These are phyloP conservation scores for Drosophila nigromelanica DNA, from an alignment of 1,140 invertebrate genomes.

Conservation along the genomic window DNA sequence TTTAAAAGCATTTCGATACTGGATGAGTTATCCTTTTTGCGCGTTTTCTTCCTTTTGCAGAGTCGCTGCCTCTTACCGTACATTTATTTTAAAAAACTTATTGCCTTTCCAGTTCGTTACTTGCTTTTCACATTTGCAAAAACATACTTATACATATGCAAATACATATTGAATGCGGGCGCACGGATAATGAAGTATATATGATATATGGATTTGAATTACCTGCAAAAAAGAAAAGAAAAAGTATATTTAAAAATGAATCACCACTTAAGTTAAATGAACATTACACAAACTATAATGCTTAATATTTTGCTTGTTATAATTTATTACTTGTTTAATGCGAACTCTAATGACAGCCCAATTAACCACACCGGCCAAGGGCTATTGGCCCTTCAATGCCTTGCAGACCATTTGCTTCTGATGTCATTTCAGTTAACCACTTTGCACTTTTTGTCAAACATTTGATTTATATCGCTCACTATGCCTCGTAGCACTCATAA, in stretches of 20 bases:
- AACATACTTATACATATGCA: not conserved
- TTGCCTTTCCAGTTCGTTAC: constrained; percentile 41
- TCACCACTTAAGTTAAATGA: too few relatives aligned
- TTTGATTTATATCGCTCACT: constrained; percentile 66
- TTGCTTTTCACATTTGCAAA: constrained; percentile 10
- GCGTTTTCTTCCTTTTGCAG: constrained; percentile 59
- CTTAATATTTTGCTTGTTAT: too few relatives aligned
- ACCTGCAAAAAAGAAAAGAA: constrained; percentile 6
- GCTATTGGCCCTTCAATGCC: not conserved
- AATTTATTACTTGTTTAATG: too few relatives aligned
- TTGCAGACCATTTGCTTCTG: constrained; percentile 21
- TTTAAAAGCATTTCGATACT: constrained; percentile 54
- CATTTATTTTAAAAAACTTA: constrained; percentile 66
- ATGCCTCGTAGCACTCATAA: constrained; percentile 22
- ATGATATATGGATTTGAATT: constrained; percentile 18
- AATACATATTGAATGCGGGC: not conserved
- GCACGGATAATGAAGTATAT: constrained; percentile 1
- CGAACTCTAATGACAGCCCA: constrained; percentile 49
- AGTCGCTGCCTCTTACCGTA: constrained; percentile 57
- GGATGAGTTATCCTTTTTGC: constrained; percentile 54
- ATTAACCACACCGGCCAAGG: constrained; percentile 53
- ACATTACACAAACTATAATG: too few relatives aligned
- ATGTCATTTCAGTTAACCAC: constrained; percentile 64
- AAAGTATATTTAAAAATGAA: not conserved
- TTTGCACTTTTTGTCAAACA: constrained; percentile 76